Conservation (phyloP, 2,797 vertebrate species). For the Anisognathus igniventris region DNA sequence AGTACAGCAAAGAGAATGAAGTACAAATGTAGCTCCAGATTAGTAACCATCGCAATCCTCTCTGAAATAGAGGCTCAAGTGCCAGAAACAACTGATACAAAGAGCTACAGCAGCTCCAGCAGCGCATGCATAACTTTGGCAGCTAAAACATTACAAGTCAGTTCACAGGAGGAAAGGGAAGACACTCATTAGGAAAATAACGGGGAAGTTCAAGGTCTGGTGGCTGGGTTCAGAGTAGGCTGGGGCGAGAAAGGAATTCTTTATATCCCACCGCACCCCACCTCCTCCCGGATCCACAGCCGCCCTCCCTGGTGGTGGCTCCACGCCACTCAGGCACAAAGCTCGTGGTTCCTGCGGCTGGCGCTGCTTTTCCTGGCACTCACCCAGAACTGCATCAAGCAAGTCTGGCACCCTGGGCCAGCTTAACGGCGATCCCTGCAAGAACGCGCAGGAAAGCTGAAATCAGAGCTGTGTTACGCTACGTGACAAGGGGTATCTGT, state of each 20-base stretch:
- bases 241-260: not conserved
- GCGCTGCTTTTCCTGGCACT: slow-evolving; percentile 3
- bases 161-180: not conserved
- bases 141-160: not conserved
- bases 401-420: not conserved
- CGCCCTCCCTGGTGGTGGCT: fast-evolving
- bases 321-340: not conserved
- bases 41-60: not conserved
- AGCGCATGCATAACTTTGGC: not conserved
- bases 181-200: slow-evolving; percentile 18
- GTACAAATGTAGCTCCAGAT: not conserved
- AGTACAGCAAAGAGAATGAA: not conserved
- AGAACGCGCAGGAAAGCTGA: fast-evolving
- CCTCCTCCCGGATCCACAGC: not conserved
- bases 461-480: not conserved
- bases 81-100: not conserved
- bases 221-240: not conserved
- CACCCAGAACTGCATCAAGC: not conserved
- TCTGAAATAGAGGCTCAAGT: not conserved
- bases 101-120: not conserved
- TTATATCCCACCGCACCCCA: not conserved
- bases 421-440: fast-evolving
- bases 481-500: fast-evolving
- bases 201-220: not conserved
- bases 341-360: fast-evolving